These are phyloP conservation scores for Chalcosyrphus nemorum DNA, from an alignment of 2,888 invertebrate species.

Conservation along the genomic window DNA sequence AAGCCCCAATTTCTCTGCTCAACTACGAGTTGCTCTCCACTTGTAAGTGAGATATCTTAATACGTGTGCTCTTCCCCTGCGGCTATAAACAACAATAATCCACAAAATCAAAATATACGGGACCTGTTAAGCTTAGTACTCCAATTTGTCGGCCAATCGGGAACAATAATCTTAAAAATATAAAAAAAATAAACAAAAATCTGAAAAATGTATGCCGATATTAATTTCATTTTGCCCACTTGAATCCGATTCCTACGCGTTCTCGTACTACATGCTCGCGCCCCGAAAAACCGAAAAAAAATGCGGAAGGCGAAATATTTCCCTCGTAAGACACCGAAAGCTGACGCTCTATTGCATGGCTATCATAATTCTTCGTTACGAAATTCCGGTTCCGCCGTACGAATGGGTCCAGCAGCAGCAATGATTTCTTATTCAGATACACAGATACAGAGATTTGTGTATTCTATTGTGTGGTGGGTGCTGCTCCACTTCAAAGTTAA, in stretches of 20 bases:
- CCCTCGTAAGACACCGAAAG: conserved; percentile 17
- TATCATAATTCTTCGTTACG: conserved; percentile 68
- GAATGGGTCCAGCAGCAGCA: conserved; percentile 29
- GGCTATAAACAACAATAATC: conserved; percentile 30
- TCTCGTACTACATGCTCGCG: conserved; percentile 1
- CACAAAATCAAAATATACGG: conserved; percentile 33
- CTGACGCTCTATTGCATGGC: conserved; percentile 18
- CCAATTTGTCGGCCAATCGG: conserved; percentile 54
- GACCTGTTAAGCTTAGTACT: conserved; percentile 35
- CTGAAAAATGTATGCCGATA: conserved; percentile 11
- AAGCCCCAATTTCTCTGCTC: not conserved
- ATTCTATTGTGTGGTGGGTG: conserved; percentile 35
- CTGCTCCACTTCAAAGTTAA: conserved; percentile 48
- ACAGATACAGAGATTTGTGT: not conserved
- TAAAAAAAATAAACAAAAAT: not conserved
- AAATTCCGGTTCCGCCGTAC: conserved; percentile 58
- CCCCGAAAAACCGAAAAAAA: not conserved
- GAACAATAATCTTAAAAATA: conserved; percentile 31
- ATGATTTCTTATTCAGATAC: conserved; percentile 41
- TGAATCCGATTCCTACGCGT: conserved; percentile 38
- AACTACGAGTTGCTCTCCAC: not conserved
- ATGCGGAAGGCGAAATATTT: conserved; percentile 39
- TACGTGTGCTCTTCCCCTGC: not conserved
- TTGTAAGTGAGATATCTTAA: not conserved
- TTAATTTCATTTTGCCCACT: conserved; percentile 53